A percentile compares a stretch with the other conserved stretches of the same genome.
Conservation (phyloP, 1,140 invertebrate genomes). For the Atta cephalotes region DNA sequence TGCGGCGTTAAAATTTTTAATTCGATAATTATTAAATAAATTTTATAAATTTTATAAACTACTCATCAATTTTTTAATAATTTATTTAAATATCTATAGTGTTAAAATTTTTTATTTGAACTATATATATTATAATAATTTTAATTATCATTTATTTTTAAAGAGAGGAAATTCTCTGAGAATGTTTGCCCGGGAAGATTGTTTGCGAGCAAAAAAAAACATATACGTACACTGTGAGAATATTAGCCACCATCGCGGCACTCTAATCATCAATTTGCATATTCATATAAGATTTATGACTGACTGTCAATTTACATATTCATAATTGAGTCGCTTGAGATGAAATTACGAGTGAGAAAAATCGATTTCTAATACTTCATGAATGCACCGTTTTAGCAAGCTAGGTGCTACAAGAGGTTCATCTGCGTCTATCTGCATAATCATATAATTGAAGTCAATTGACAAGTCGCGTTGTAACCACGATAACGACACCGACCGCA, state of each 20-base stretch:
- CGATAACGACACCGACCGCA: constrained; percentile 51
- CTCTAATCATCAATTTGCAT: constrained; percentile 41
- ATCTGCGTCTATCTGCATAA: constrained; percentile 1
- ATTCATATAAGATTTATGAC: constrained; percentile 43
- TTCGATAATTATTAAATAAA: not conserved
- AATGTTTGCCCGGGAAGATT: not conserved
- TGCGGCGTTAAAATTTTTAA: not conserved
- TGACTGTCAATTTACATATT: constrained; percentile 36
- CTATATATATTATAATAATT: not conserved
- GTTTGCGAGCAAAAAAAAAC: not conserved
- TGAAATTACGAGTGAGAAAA: not conserved
- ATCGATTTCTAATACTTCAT: not conserved
- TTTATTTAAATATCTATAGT: not conserved
- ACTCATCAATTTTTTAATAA: not conserved
- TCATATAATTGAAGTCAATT: constrained; percentile 49
- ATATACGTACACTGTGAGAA: not conserved
- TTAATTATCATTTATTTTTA: not conserved
- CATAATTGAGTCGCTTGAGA: constrained; percentile 35
- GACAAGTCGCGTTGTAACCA: constrained; percentile 42
- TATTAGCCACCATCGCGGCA: not conserved
- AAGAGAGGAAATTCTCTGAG: not conserved
- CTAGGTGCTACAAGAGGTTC: not conserved
- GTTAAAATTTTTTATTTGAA: not conserved
- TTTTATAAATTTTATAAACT: not conserved
- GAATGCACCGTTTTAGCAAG: not conserved